A percentile compares a stretch with the other conserved stretches of the same genome.
Evolutionary conservation across 2,113 vertebrate species (phyloP).

Genomic region (Microtus oregoni): DNA sequence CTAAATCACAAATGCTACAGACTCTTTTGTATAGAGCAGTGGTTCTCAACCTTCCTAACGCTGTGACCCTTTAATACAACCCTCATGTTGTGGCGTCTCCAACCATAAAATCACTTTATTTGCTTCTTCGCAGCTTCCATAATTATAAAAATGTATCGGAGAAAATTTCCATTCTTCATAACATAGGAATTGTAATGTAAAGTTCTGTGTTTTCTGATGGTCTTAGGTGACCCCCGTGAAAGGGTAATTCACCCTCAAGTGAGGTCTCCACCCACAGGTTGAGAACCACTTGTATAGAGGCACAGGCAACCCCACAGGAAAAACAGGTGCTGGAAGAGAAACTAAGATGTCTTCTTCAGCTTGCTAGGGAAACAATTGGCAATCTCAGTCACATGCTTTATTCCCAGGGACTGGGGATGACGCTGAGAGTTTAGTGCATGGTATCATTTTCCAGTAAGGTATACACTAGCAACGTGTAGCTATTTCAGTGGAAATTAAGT

Average conservation of each 20-base stretch:
- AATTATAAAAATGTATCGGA: too few species aligned
- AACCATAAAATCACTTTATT: not conserved
- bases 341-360: not conserved
- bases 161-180: too few species aligned
- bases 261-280: not conserved
- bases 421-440: not conserved
- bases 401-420: not conserved
- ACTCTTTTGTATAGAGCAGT: not conserved
- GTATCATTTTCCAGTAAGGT: not conserved
- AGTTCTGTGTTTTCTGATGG: not conserved
- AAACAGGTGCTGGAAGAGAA: not conserved
- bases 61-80: not conserved
- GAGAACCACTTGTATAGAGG: not conserved
- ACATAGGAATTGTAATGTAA: not conserved
- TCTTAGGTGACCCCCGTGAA: too few species aligned
- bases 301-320: not conserved
- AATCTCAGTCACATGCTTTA: not conserved
- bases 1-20: not conserved
- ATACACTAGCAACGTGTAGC: not conserved
- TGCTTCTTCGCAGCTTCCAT: not conserved
- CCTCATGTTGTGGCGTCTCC: not conserved
- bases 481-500: slow-evolving; percentile 12
- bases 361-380: not conserved
- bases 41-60: not conserved
- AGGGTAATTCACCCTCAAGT: not conserved